phyloP scores from a whole-genome alignment of 1,140 invertebrate genomes.

The Drosophila bocqueti region DNA sequence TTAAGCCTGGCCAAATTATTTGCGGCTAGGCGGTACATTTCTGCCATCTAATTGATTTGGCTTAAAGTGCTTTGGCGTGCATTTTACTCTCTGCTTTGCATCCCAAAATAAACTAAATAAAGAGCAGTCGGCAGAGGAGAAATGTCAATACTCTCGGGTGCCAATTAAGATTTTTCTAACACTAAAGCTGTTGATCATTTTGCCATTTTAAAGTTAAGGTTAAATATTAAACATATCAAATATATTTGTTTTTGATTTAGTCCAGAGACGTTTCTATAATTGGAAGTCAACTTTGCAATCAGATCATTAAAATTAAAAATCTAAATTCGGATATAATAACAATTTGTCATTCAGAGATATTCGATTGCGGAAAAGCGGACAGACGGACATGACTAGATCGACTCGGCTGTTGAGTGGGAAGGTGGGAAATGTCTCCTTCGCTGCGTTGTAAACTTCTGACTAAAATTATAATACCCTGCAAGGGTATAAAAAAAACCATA shows the following conservation, averaged over 20 bases:
- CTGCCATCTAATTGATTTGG: constrained; percentile 54
- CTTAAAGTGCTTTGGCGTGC: constrained; percentile 26
- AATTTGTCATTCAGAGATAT: too few relatives aligned
- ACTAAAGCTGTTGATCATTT: neutral
- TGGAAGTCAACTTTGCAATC: too few relatives aligned
- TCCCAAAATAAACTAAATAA: constrained; percentile 21
- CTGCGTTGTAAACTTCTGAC: too few relatives aligned
- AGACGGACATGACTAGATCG: too few relatives aligned
- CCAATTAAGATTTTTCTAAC: neutral
- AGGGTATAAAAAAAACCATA: too few relatives aligned
- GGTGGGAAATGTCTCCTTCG: too few relatives aligned
- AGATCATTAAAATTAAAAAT: too few relatives aligned
- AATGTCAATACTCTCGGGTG: neutral
- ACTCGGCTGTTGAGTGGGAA: too few relatives aligned
- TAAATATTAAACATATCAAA: neutral
- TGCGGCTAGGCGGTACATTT: constrained; percentile 17
- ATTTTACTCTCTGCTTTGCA: constrained; percentile 21
- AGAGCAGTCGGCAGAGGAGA: neutral
- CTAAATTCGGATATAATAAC: too few relatives aligned
- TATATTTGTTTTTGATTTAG: neutral
- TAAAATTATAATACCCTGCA: too few relatives aligned
- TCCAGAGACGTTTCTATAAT: neutral
- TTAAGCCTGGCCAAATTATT: constrained; percentile 58
- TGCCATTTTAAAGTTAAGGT: neutral
- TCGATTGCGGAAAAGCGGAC: too few relatives aligned